Percentiles rank a stretch among this genome's conserved stretches.
Conservation (phyloP, 2,113 vertebrate genomes). For the Hydrolagus affinis region DNA sequence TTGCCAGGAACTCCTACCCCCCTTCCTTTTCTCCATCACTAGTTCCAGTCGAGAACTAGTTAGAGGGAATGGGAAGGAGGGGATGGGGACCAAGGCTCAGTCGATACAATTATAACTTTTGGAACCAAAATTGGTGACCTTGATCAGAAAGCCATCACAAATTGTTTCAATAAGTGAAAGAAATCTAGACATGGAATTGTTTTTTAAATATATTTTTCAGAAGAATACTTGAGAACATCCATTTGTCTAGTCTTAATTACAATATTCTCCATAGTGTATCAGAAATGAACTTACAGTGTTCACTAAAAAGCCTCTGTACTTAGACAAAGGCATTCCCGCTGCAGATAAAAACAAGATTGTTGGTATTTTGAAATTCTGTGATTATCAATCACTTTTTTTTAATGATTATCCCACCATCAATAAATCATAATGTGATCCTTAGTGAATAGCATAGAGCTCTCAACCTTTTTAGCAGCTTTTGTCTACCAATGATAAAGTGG, state of each 20-base stretch:
- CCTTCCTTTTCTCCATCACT: too few species aligned
- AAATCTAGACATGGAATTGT: background rate
- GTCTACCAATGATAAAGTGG: slow-evolving; percentile 22
- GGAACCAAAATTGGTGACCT: background rate
- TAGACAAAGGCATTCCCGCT: background rate
- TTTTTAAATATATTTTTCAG: background rate
- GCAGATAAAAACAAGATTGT: background rate
- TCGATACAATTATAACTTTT: background rate
- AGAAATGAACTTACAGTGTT: background rate
- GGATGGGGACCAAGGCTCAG: too few species aligned
- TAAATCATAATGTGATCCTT: slow-evolving; percentile 31
- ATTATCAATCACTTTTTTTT: slow-evolving; percentile 24
- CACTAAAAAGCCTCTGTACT: background rate
- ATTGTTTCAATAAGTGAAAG: too few species aligned
- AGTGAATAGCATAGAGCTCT: slow-evolving; percentile 22
- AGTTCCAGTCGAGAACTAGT: too few species aligned
- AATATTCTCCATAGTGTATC: background rate
- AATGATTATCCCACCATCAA: slow-evolving; percentile 24
- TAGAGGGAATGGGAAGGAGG: background rate
- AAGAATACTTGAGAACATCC: background rate
- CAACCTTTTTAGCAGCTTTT: slow-evolving; percentile 4
- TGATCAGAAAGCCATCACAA: background rate
- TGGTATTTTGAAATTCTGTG: background rate
- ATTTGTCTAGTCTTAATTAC: background rate
- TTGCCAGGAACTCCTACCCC: too few species aligned